phyloP scores from a whole-genome alignment of 2,113 vertebrate genomes.

The Rousettus leschenaultii region DNA sequence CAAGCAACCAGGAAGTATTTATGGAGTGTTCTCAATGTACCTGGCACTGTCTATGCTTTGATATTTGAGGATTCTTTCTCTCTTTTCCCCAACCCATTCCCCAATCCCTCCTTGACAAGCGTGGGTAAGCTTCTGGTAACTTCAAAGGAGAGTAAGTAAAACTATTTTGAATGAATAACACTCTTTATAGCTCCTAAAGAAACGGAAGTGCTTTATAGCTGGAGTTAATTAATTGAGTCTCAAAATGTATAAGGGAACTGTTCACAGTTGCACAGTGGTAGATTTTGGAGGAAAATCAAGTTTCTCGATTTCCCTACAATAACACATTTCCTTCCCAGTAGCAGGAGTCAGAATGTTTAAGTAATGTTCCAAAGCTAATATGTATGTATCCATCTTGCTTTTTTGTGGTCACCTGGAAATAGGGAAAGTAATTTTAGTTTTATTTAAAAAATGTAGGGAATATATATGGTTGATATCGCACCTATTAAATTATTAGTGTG shows the following conservation, averaged over 20 bases:
- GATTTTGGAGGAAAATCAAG: neutral
- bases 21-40: neutral
- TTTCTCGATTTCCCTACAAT: neutral
- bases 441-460: neutral
- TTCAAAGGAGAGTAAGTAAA: neutral
- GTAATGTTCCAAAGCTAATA: neutral
- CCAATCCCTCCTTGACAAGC: neutral
- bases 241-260: neutral
- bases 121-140: neutral
- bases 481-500: neutral
- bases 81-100: neutral
- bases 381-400: neutral
- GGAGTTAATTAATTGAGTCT: neutral
- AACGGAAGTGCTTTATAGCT: neutral
- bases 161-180: slow-evolving; percentile 29
- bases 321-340: neutral
- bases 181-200: neutral
- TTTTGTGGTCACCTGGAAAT: neutral
- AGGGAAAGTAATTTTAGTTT: neutral
- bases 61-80: neutral
- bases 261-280: neutral
- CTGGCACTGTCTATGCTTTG: neutral
- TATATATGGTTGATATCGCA: neutral
- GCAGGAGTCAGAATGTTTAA: neutral
- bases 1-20: neutral